Evolutionary conservation across 2,113 vertebrate species (phyloP).

Genomic region (Azemiops feae): DNA sequence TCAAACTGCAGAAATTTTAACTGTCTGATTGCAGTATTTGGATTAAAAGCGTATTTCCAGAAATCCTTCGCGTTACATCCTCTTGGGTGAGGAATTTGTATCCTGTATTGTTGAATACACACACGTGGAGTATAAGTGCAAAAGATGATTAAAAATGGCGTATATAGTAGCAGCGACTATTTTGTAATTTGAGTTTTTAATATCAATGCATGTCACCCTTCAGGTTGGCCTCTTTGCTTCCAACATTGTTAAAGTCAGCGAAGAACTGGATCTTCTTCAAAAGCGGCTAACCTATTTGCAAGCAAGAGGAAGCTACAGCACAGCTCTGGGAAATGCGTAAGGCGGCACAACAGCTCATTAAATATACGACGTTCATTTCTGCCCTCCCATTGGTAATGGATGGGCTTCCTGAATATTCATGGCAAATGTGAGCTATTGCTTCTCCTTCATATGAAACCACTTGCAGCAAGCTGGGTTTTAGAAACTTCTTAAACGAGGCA

Average conservation of each 20-base stretch:
- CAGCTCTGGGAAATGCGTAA: neutral
- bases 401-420: neutral
- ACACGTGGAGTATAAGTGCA: neutral
- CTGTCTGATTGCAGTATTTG: neutral
- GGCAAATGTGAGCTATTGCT: neutral
- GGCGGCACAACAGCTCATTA: rapidly evolving
- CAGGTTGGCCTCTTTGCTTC: constrained; percentile 58
- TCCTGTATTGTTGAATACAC: neutral
- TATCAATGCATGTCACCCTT: rapidly evolving
- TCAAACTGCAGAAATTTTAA: neutral
- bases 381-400: constrained; percentile 2
- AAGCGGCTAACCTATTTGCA: constrained; percentile 53
- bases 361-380: neutral
- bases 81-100: neutral
- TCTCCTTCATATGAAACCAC: neutral
- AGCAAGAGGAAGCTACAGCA: neutral
- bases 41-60: neutral
- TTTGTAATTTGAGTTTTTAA: neutral
- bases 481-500: neutral
- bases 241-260: constrained; percentile 42
- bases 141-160: neutral
- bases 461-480: neutral
- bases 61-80: neutral
- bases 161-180: neutral
- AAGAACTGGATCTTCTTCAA: constrained; percentile 68